Evolutionary conservation across 1,140 invertebrate species (phyloP), one percentile per base, ranked within the genome.

Genomic region (Cotesia chilonis): DNA sequence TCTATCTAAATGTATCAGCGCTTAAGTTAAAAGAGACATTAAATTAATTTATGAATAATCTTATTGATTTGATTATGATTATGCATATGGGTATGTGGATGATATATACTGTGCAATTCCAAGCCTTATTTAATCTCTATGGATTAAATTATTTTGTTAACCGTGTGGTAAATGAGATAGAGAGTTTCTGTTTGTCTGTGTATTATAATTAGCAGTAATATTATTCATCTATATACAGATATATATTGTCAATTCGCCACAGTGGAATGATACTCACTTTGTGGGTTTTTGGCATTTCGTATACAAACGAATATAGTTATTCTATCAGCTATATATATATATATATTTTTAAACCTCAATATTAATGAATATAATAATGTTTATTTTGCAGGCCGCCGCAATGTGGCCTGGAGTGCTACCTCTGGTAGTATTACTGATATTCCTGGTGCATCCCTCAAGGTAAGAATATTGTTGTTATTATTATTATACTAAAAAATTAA

Each of bases 351-450:
- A 59, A 59, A 41, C 14, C 36, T 59, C 10, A 10, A 51, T 55
- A 35, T 67, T 47, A 14, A 67, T 35, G 36, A 78, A 78, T 71
- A 71, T 77, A 75, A 79, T 82, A 79, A 79, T 77, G 71, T 82
- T 76, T 80, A 77, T 65, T 86, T 86, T 79, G 10, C 79, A 87
- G 86, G 86, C 84, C 82, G 80, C 83, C 83, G 84, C 83, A 81
- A 87, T 87, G 85, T 83, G 84, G 86, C 84, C 84, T 86, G 86
- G 85, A 86, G 84, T 81, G 82, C 80, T 84, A 82, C 78, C 82
- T 77, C 79, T 85, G 77, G 80, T 86, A 82, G 81, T 80, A 81
- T 83, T 87, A 84, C 81, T 87, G 79, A 81, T 81, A 81, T 68
- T 80, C 76, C 81, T 84, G 77, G 79, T 84, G 77, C 82, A 86